Percentiles rank a stretch among this genome's conserved stretches.
phyloP scores from a whole-genome alignment of 2,113 vertebrate genomes.

The Myodes glareolus region DNA sequence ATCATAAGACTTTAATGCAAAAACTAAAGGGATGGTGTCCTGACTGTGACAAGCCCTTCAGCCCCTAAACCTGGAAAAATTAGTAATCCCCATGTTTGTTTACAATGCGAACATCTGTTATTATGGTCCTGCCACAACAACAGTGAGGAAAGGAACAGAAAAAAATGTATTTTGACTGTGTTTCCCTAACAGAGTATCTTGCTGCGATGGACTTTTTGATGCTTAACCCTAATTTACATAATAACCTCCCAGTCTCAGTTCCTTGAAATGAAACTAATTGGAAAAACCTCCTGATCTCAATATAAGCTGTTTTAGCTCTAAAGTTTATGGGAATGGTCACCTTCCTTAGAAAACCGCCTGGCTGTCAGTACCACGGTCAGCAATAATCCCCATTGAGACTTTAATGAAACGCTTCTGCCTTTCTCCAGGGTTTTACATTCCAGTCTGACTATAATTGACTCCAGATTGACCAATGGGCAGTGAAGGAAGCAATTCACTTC shows the following conservation, averaged over 20 bases:
- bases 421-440: conserved; percentile 65
- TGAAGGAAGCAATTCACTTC: conserved; percentile 58
- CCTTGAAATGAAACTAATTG: conserved; percentile 73
- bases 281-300: conserved; percentile 71
- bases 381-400: conserved; percentile 46
- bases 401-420: conserved; percentile 64
- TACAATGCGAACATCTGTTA: not conserved
- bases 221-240: conserved; percentile 77
- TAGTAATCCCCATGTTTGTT: not conserved
- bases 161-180: conserved; percentile 47
- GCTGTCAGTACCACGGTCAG: conserved; percentile 54
- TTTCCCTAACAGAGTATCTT: conserved; percentile 59
- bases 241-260: conserved; percentile 45
- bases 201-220: conserved; percentile 64
- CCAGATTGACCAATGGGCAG: conserved; percentile 64
- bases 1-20: conserved; percentile 50
- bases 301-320: conserved; percentile 65
- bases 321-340: conserved; percentile 58
- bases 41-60: conserved; percentile 51
- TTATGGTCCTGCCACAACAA: conserved; percentile 7
- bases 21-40: conserved; percentile 45
- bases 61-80: conserved; percentile 47
- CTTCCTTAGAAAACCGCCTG: conserved; percentile 56
- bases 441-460: conserved; percentile 72
- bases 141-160: not conserved